phyloP scores from a whole-genome alignment of 2,113 vertebrate species.

The Charina bottae region DNA sequence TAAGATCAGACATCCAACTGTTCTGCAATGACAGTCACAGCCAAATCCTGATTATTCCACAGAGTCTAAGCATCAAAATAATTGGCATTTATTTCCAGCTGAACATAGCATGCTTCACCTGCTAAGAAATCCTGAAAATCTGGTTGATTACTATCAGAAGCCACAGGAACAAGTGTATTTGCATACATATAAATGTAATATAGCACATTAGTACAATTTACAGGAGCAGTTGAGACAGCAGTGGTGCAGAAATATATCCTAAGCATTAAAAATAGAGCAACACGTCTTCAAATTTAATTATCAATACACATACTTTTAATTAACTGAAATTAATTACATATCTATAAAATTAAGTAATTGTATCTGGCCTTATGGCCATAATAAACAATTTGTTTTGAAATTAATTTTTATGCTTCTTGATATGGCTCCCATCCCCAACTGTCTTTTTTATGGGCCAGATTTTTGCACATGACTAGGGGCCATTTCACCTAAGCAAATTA shows the following conservation, averaged over 20 bases:
- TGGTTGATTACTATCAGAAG: neutral
- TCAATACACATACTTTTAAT: neutral
- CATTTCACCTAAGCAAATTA: neutral
- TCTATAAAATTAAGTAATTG: neutral
- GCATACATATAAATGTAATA: neutral
- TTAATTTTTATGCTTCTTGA: neutral
- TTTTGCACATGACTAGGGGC: neutral
- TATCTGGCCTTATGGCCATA: neutral
- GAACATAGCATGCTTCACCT: neutral
- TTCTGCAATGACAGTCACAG: neutral
- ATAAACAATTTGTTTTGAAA: neutral
- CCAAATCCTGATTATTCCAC: neutral
- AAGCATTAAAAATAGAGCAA: neutral
- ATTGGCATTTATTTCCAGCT: neutral
- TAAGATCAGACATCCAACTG: neutral
- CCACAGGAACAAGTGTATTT: neutral
- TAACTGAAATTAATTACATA: neutral
- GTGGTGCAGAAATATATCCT: neutral
- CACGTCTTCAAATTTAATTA: neutral
- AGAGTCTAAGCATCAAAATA: accelerated
- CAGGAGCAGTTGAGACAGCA: neutral
- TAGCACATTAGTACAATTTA: neutral
- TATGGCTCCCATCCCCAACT: neutral
- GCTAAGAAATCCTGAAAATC: slow-evolving; percentile 36
- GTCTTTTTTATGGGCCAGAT: neutral